A percentile compares a stretch with the other conserved stretches of the same genome.
These are phyloP conservation scores for Lasioglossum vierecki DNA, from an alignment of 2,888 invertebrate genomes.

Conservation along the genomic window DNA sequence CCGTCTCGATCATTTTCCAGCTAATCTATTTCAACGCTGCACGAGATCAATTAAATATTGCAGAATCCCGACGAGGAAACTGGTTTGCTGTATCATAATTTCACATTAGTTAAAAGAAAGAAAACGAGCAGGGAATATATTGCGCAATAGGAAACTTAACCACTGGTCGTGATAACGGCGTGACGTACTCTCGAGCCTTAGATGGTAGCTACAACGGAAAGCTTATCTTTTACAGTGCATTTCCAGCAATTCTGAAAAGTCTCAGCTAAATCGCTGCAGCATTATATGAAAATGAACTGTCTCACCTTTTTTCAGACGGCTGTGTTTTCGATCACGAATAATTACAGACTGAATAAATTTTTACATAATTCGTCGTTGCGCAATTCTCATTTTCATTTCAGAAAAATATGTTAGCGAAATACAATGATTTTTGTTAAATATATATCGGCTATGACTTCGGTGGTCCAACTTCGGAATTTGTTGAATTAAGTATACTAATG, in stretches of 20 bases:
- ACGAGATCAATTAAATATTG: too few species aligned
- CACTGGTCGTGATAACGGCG: neutral
- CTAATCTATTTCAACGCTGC: too few species aligned
- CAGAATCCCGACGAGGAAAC: too few species aligned
- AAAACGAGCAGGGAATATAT: neutral
- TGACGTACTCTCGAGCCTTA: neutral
- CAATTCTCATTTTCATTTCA: too few species aligned
- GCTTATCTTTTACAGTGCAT: neutral
- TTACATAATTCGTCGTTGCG: neutral
- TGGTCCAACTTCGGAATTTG: neutral
- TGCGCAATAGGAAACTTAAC: neutral
- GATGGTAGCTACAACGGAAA: neutral
- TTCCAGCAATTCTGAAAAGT: neutral
- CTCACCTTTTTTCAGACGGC: neutral
- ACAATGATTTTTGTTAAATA: neutral
- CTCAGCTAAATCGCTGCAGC: neutral
- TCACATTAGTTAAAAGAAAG: neutral
- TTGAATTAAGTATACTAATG: neutral
- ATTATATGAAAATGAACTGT: neutral
- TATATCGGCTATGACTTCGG: neutral
- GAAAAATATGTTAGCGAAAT: neutral
- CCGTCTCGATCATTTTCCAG: neutral
- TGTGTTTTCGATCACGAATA: neutral
- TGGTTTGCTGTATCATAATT: too few species aligned
- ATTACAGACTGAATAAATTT: neutral